Base-by-base conservation (phyloP, 2,888 invertebrate species). In the Lysandra bellargus region DNA sequence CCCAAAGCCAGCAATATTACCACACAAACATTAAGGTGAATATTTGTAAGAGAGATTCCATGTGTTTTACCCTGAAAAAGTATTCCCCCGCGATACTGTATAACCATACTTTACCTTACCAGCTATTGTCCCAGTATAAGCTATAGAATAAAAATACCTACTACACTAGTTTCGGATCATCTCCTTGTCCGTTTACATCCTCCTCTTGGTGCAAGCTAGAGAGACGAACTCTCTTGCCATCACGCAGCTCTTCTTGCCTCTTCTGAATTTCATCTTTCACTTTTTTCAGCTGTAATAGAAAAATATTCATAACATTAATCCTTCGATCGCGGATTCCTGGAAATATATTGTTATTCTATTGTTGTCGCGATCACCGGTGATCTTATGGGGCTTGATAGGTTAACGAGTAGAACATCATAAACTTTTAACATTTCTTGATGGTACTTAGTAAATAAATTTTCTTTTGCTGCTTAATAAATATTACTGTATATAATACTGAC, bases 221-320 rank as follows among this genome's bases (percentile, higher is more conserved):
- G n/a, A 92, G 84, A 0, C 92, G 88, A 0, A 91, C 83, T 86
- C 96, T 95, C 0, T 95, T 95, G 81, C 97, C 97, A 60, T 96
- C 95, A 84, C 96, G 96, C 23, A 98, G 91, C 78, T 97, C 97
- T 87, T 97, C 97, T 84, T 97, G 96, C n/a, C 97, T 95, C 72
- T 96, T 95, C 82, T 97, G 96, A 30, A 98, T 96, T 88, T 98
- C 98, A 82, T 97, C 96, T 83, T 97, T 95, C 23, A 97, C 95
- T 81, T 95, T 96, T 91, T 97, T 95, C 1, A 96, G 94, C 96
- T 97, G 85, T 79, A 88, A 86, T n/a, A 40, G 80, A 44, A 17
- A 57, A 57, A 17, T 17, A 17, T 53, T 53, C 14, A 53, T 57
- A 57, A 17, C 2, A 53, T 53, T 12, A 53, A 2, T 53, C n/a